Evolutionary conservation across 2,888 invertebrate species (phyloP), one percentile per base, ranked within the genome.

Genomic region (Clitarchus hookeri): DNA sequence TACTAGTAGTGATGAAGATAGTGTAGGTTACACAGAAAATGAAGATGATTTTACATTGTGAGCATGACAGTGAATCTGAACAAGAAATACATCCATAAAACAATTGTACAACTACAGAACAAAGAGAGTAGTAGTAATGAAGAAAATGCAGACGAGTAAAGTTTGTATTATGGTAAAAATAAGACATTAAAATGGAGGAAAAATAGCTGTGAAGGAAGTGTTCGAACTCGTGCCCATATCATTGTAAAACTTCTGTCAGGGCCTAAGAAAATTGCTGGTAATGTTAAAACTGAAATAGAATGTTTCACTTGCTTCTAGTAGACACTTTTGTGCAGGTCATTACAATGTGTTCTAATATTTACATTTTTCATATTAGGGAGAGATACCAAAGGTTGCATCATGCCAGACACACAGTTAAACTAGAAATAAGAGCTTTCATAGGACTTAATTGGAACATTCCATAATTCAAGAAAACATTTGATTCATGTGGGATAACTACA

Each of bases 251-350:
- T 36, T 36, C 36, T 36, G 1, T 4, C 36, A 36, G 36, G 36
- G 36, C 4, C 36, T 36, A 36, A 36, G 36, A 36, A 36, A 36
- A 4, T 3, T 36, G 36, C 36, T 36, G 4, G 36, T 36, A 36
- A 3, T 36, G 36, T 36, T 36, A 36, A 36, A 36, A 36, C 36
- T 36, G 36, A 36, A 36, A 36, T 36, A 36, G 48, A 48, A 65
- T 65, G 65, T 65, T 65, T 65, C 65, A 65, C 65, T 65, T 65
- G 65, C 65, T 65, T 65, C 65, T 65, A 65, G 65, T 65, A 65
- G 16, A 65, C 16, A 65, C n/a, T n/a, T n/a, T n/a, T n/a, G n/a
- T n/a, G n/a, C n/a, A n/a, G n/a, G n/a, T n/a, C n/a, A n/a, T n/a
- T n/a, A n/a, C 65, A 65, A 9, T 65, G 65, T 65, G 65, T 65